These are phyloP conservation scores for Glyptemys insculpta DNA, from an alignment of 2,797 vertebrate species.

Conservation along the genomic window DNA sequence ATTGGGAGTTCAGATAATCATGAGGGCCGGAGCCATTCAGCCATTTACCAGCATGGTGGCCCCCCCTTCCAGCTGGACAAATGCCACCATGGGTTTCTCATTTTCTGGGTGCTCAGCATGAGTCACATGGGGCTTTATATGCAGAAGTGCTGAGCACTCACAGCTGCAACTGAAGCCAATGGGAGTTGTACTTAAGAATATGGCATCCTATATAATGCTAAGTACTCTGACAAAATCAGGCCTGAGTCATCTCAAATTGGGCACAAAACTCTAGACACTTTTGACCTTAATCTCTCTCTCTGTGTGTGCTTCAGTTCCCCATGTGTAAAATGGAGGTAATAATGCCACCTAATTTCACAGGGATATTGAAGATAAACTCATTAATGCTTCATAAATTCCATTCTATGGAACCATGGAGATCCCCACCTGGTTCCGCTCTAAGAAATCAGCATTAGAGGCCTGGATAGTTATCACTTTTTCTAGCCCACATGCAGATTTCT, in stretches of 20 bases:
- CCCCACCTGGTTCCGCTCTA: too few relatives aligned
- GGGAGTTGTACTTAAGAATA: not conserved
- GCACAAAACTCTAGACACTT: not conserved
- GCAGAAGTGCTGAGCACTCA: not conserved
- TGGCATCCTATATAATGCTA: not conserved
- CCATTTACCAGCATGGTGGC: too few relatives aligned
- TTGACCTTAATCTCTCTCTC: not conserved
- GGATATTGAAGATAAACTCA: slow-evolving; percentile 4
- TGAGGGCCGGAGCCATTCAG: too few relatives aligned
- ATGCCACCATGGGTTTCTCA: too few relatives aligned
- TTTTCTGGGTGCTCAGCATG: not conserved
- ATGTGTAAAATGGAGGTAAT: slow-evolving; percentile 20
- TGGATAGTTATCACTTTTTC: not conserved
- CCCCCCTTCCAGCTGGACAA: too few relatives aligned
- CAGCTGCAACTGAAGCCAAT: not conserved
- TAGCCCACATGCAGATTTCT: not conserved
- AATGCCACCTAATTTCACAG: not conserved
- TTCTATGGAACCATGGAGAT: too few relatives aligned
- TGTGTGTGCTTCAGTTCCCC: not conserved
- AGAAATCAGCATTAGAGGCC: not conserved
- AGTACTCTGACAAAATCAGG: not conserved
- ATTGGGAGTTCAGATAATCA: too few relatives aligned
- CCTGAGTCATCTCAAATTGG: slow-evolving; percentile 14
- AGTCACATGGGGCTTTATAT: not conserved
- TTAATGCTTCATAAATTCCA: not conserved